Base-by-base conservation (phyloP, 2,797 vertebrate species). In the Luscinia megarhynchos region DNA sequence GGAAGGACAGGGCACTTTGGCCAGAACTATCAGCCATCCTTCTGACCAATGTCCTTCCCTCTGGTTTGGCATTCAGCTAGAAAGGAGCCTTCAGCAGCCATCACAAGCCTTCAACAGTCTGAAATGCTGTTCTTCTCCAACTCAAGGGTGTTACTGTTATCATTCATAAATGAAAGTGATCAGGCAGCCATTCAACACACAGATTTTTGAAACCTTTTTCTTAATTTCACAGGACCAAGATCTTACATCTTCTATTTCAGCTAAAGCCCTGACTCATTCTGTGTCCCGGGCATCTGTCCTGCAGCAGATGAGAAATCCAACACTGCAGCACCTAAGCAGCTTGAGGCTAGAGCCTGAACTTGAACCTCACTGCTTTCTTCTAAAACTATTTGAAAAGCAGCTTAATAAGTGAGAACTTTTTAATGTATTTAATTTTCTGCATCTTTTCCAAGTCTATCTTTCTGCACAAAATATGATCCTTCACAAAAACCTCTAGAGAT, bases 401-500 rank as follows among this genome's bases (percentile, higher is more conserved):
- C 75, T 93, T 69, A 95, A 75, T 9, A 84, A 78, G 23, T 40
- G n/a, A 12, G 34, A 90, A 67, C 15, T 68, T 23, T 89, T 59
- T 12, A 67, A 94, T 32, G 5, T 57, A 73, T 54, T 89, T 86
- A 68, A 83, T 91, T 96, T 95, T 93, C 67, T 87, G 32, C 53
- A 77, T 67, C 30, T 46, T 95, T 73, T 57, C 13, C 36, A 90
- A 54, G 5, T 21, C n/a, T 59, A 30, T 76, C 26, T 81, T 64
- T 51, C 36, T 79, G 62, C 72, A 95, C 41, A 94, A 95, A 96
- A 96, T 51, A 92, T 6, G n/a, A 76, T 81, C 53, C 82, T 91
- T 93, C 80, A 58, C 69, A 92, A 94, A 95, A 93, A 92, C n/a
- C 68, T 76, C 57, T 73, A 50, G 67, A 93, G 45, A 90, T 67